phyloP scores from a whole-genome alignment of 2,113 vertebrate species.

The Rostratula benghalensis region DNA sequence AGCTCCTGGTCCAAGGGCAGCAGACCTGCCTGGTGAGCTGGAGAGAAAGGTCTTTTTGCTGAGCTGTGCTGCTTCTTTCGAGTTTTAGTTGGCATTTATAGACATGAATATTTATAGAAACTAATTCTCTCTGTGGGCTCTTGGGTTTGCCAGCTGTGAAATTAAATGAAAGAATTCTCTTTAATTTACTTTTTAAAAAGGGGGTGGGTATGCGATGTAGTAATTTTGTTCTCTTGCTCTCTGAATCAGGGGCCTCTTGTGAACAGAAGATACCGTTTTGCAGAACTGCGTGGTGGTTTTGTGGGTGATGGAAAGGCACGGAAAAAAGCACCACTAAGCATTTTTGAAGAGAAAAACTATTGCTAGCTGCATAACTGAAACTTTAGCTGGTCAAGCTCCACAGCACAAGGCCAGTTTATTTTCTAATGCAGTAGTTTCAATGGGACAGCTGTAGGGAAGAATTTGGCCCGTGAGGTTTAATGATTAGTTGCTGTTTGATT shows the following conservation, averaged over 20 bases:
- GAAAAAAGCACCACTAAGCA: slow-evolving; percentile 2
- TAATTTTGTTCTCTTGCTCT: background rate
- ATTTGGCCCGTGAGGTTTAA: slow-evolving; percentile 21
- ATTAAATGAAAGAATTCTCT: slow-evolving; percentile 9
- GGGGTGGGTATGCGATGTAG: background rate
- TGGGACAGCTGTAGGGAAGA: slow-evolving; percentile 10
- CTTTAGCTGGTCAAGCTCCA: background rate
- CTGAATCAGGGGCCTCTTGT: background rate
- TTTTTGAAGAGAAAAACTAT: slow-evolving; percentile 7
- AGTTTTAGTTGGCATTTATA: slow-evolving; percentile 26
- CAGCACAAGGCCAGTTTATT: slow-evolving; percentile 34
- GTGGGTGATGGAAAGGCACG: background rate
- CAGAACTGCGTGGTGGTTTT: slow-evolving; percentile 8
- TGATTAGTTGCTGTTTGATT: slow-evolving; percentile 33
- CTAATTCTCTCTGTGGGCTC: background rate
- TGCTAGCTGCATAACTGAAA: background rate
- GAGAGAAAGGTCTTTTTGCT: background rate
- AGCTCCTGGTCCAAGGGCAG: background rate
- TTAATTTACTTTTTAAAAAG: slow-evolving; percentile 13
- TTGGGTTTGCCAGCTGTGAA: slow-evolving; percentile 29
- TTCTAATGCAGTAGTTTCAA: background rate
- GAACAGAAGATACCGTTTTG: slow-evolving; percentile 36
- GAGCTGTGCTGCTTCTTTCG: background rate
- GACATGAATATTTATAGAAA: slow-evolving; percentile 37
- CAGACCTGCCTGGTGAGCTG: background rate